A percentile compares a stretch with the other conserved stretches of the same genome.
These are phyloP conservation scores for Heloderma charlesbogerti DNA, from an alignment of 2,113 vertebrate species.

Conservation along the genomic window DNA sequence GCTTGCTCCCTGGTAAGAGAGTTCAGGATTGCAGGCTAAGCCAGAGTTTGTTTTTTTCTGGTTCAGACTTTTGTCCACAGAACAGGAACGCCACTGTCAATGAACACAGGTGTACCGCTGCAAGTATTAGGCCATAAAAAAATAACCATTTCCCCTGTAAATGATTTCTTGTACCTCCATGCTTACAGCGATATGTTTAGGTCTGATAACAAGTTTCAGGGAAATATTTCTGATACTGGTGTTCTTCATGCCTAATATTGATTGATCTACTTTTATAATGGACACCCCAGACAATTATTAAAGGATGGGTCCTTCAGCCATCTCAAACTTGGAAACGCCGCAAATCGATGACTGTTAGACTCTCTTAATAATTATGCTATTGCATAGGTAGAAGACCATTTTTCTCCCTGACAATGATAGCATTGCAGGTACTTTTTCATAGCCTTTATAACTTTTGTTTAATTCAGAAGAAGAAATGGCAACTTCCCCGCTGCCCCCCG, in stretches of 20 bases:
- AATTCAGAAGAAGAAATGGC: not conserved
- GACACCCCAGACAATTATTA: slow-evolving; percentile 56
- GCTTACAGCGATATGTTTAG: slow-evolving; percentile 21
- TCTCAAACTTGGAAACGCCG: slow-evolving; percentile 55
- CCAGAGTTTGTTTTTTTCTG: not conserved
- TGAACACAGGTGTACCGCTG: slow-evolving; percentile 34
- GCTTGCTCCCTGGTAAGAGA: not conserved
- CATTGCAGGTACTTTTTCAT: slow-evolving; percentile 35
- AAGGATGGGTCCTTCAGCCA: slow-evolving; percentile 41
- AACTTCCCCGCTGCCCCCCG: not conserved
- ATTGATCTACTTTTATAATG: slow-evolving; percentile 65
- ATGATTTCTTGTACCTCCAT: slow-evolving; percentile 53
- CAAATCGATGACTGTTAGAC: slow-evolving; percentile 48
- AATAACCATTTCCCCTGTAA: slow-evolving; percentile 45
- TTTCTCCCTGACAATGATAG: slow-evolving; percentile 25
- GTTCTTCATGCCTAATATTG: slow-evolving; percentile 52
- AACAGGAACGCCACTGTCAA: not conserved
- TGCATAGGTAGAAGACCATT: slow-evolving; percentile 31
- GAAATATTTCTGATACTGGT: slow-evolving; percentile 52
- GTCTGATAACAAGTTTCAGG: slow-evolving; percentile 47
- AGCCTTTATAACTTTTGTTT: slow-evolving; percentile 39
- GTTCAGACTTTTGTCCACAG: slow-evolving; percentile 2
- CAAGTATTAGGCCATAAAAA: slow-evolving; percentile 14
- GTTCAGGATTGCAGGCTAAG: not conserved
- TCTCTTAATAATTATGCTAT: slow-evolving; percentile 39